These are phyloP conservation scores for Vipera latastei DNA, from an alignment of 2,797 vertebrate species.

Conservation along the genomic window DNA sequence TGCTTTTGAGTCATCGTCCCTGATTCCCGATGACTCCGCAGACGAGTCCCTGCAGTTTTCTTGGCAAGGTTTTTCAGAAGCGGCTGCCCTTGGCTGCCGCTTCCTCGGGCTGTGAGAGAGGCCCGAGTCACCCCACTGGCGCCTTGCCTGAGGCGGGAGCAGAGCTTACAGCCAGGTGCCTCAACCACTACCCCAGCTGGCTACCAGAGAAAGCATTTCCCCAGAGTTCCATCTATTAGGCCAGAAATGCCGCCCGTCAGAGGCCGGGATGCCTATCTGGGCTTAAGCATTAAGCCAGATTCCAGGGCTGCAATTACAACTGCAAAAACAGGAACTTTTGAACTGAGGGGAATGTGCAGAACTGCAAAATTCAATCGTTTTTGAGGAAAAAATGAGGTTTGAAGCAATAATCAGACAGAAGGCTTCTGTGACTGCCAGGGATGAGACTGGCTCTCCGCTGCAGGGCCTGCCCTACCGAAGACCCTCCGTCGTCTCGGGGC, in stretches of 20 bases:
- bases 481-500: neutral
- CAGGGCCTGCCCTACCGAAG: neutral
- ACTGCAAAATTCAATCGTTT: neutral
- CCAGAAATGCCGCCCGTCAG: neutral
- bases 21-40: neutral
- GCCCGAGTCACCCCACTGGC: neutral
- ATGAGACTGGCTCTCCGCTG: neutral
- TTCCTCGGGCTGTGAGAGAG: neutral
- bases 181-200: neutral
- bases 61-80: neutral
- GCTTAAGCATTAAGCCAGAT: neutral
- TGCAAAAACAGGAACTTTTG: neutral
- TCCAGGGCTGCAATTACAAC: neutral
- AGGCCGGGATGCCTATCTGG: neutral
- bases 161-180: neutral
- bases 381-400: neutral
- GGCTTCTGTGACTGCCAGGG: neutral
- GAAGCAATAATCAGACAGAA: neutral
- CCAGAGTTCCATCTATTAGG: neutral
- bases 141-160: neutral
- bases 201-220: neutral
- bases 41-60: neutral
- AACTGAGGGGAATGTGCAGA: neutral
- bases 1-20: neutral
- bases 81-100: neutral